A percentile compares a stretch with the other conserved stretches of the same genome.
These are phyloP conservation scores for Sebastes iracundus DNA, from an alignment of 2,797 vertebrate genomes.

Conservation along the genomic window DNA sequence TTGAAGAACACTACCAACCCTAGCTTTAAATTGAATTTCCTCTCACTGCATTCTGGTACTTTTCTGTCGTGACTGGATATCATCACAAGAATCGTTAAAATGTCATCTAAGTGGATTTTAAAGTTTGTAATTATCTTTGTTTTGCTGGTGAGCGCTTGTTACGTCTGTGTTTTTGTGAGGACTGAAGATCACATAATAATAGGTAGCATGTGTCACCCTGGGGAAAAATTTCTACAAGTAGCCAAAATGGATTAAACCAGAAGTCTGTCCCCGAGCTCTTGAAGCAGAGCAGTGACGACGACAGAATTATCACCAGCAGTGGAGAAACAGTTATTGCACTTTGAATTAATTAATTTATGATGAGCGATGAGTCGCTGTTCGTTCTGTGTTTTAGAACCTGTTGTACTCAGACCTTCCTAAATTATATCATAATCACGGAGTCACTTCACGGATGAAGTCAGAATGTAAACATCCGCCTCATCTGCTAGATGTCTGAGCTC, in stretches of 20 bases:
- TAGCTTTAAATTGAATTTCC: background rate
- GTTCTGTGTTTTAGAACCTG: constrained; percentile 34
- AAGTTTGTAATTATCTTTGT: background rate
- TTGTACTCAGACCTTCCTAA: constrained; percentile 31
- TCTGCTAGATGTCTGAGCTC: constrained; percentile 61
- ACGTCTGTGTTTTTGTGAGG: background rate
- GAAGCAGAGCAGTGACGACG: background rate
- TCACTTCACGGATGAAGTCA: constrained; percentile 69
- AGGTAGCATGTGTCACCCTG: background rate
- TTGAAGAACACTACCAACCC: too few relatives aligned
- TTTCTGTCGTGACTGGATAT: background rate
- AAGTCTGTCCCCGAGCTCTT: background rate
- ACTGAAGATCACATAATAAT: background rate
- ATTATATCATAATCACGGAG: constrained; percentile 62
- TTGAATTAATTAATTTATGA: background rate
- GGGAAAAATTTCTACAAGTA: background rate
- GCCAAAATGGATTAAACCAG: background rate
- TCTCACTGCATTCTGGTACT: background rate
- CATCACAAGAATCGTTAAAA: background rate
- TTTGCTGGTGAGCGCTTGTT: background rate
- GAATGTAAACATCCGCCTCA: constrained; percentile 79
- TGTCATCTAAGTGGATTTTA: background rate
- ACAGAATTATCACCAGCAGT: background rate
- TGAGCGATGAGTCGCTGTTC: background rate
- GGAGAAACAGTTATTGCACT: background rate